Percentiles rank a stretch among this genome's conserved stretches.
Evolutionary conservation across 2,113 vertebrate genomes (phyloP).

Genomic region (Trogon surrucura): DNA sequence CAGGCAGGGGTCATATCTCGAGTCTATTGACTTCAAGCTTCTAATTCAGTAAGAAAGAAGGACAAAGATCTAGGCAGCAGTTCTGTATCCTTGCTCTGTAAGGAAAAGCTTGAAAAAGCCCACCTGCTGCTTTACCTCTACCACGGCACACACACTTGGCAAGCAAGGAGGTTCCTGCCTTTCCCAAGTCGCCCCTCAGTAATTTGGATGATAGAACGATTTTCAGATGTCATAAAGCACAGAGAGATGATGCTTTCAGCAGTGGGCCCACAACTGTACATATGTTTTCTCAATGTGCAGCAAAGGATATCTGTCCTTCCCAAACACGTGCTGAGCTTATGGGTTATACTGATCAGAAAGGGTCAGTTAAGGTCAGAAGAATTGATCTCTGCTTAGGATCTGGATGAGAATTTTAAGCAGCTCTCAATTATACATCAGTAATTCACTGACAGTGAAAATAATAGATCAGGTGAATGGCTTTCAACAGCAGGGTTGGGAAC

Average conservation of each 20-base stretch:
- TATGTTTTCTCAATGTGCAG: background rate
- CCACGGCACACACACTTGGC: rapidly evolving
- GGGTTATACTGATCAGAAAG: background rate
- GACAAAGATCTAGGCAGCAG: background rate
- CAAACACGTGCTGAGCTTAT: background rate
- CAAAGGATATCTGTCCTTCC: background rate
- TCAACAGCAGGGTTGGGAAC: background rate
- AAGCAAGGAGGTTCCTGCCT: background rate
- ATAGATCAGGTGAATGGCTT: background rate
- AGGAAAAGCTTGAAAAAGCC: background rate
- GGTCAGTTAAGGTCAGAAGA: background rate
- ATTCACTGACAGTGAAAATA: background rate
- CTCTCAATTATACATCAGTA: background rate
- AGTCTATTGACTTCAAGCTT: background rate
- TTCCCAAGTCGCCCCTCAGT: background rate
- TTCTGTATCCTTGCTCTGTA: background rate
- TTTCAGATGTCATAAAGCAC: background rate
- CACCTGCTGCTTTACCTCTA: background rate
- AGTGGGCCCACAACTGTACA: rapidly evolving
- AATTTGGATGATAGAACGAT: background rate
- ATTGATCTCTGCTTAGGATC: background rate
- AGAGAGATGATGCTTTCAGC: background rate
- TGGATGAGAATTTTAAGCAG: background rate
- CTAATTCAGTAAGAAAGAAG: background rate
- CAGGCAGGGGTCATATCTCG: background rate